Evolutionary conservation across 2,797 vertebrate species (phyloP).

Genomic region (Muscicapa comitata): DNA sequence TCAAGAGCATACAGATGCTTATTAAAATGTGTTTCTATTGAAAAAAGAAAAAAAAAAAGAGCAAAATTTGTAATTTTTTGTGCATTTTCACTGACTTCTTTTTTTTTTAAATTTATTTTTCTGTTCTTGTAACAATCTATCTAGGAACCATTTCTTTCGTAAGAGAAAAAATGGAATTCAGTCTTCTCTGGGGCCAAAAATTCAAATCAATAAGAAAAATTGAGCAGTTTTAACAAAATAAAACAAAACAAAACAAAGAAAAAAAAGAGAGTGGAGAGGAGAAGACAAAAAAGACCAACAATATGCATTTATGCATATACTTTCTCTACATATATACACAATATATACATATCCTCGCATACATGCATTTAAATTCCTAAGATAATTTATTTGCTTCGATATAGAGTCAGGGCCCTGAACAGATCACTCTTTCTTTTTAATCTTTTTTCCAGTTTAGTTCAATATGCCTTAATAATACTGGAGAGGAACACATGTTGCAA

Average conservation of each 20-base stretch:
- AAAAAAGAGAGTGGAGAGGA: fast-evolving
- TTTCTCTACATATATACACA: too few species aligned
- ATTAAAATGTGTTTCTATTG: background rate
- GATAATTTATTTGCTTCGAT: background rate
- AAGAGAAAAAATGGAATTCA: background rate
- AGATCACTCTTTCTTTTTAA: background rate
- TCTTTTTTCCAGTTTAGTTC: background rate
- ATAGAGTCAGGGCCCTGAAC: background rate
- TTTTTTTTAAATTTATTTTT: background rate
- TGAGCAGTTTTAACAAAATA: background rate
- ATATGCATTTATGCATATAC: background rate
- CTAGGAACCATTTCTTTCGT: background rate
- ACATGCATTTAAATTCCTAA: background rate
- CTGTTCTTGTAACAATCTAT: background rate
- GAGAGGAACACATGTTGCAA: background rate
- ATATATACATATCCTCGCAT: background rate
- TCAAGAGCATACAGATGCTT: background rate
- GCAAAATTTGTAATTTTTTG: background rate
- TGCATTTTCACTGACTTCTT: background rate
- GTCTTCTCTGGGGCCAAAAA: background rate
- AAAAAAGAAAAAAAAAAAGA: background rate
- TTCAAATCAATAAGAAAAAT: background rate
- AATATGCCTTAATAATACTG: background rate
- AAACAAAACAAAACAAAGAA: too few species aligned
- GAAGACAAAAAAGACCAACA: background rate